Base-by-base conservation (phyloP, 2,888 invertebrate genomes). In the Neoitamus cyanurus region DNA sequence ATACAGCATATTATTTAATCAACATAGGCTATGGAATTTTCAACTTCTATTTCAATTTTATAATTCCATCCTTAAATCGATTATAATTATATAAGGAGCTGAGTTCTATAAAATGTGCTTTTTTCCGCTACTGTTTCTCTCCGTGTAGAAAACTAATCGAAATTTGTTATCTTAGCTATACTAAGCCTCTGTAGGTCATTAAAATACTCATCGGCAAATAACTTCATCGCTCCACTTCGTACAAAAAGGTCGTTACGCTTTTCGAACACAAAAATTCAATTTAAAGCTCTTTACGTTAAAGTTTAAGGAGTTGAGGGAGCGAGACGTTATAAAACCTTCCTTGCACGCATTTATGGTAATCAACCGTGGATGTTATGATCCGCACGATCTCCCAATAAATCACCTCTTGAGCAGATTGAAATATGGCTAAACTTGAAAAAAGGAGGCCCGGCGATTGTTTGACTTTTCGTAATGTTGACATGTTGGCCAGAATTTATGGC, bases 361-460 rank as follows among this genome's bases (percentile, higher is more conserved):
- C 34, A 3, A 73, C 31, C 34, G 31, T 36, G 73, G 34, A 34
- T 73, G 34, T 73, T 73, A 36, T 73, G 31, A 73, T 73, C 34
- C 36, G 15, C 73, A 73, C 73, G 73, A 34, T 34, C 36, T 36
- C 11, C 34, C 73, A 73, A 73, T 73, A 73, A 73, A 73, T 73
- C 73, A 73, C 36, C 20, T 36, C 73, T 30, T 73, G 73, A 73
- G 36, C 73, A 73, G 73, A 73, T 73, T 73, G 73, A 73, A 73
- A 73, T 73, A 73, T 73, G 73, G 36, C 36, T 20, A 73, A 73
- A 73, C 73, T 73, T 73, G 73, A 73, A 73, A 73, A 73, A 70
- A 30, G 70, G 25, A 73, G 36, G 34, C 31, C 36, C 31, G 34
- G 73, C 73, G 73, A 73, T 73, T 73, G 36, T 36, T 34, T 73